Base-by-base conservation (phyloP, 2,888 invertebrate species). In the Hypercompe scribonia region DNA sequence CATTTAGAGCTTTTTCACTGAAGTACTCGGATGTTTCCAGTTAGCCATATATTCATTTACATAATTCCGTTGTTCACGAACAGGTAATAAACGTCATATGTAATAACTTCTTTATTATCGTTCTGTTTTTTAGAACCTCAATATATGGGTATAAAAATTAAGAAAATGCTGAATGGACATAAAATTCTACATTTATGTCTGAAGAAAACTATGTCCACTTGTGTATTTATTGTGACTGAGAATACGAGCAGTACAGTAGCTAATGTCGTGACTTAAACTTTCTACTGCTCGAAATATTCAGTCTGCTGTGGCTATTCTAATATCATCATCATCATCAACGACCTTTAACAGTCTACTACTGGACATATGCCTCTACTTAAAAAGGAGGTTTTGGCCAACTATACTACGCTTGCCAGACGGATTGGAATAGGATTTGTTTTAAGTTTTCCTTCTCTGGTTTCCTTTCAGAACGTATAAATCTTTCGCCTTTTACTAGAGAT, bases 401-500 rank as follows among this genome's bases (percentile, higher is more conserved):
- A n/a, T n/a, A n/a, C n/a, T n/a, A n/a, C n/a, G n/a, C n/a, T n/a
- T n/a, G n/a, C n/a, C n/a, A n/a, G n/a, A n/a, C n/a, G n/a, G n/a
- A n/a, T n/a, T n/a, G n/a, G n/a, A n/a, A n/a, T n/a, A n/a, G n/a
- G n/a, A n/a, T n/a, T n/a, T n/a, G n/a, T n/a, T n/a, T n/a, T n/a
- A n/a, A n/a, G n/a, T n/a, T n/a, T n/a, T n/a, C n/a, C n/a, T n/a
- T n/a, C 96, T 96, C 96, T 96, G 96, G 96, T 95, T 96, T 96
- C 96, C 96, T 96, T 96, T 96, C 97, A 96, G 92, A 91, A 96
- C 97, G 96, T 90, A 96, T 96, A 97, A 97, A 97, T 97, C 97
- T 97, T 97, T 97, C 97, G 97, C 97, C 97, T 97, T 97, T 97
- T 97, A 97, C 97, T 97, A 97, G 97, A 97, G 97, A 97, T 97